Conservation (phyloP, 2,888 invertebrate species). For the Lumbricus terrestris region DNA sequence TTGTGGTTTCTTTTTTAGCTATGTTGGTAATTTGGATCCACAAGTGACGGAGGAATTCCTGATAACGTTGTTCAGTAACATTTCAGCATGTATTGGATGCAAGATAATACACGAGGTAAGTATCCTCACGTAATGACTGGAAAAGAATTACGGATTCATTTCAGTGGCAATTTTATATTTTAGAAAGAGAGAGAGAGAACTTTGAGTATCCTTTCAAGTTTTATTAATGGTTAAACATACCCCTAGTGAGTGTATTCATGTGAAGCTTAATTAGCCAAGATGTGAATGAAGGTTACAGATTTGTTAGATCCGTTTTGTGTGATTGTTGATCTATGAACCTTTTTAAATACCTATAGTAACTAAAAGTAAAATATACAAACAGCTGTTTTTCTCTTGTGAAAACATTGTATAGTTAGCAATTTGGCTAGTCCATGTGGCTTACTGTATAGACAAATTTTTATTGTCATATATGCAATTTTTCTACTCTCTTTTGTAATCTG, state of each 20-base stretch:
- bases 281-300: neutral
- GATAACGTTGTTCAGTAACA: neutral
- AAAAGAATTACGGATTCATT: neutral
- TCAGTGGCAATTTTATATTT: neutral
- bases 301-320: neutral
- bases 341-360: neutral
- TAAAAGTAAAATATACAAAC: neutral
- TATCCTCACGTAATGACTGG: neutral
- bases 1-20: neutral
- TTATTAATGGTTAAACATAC: neutral
- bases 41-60: neutral
- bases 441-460: no score
- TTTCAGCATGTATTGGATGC: slow-evolving; percentile 10
- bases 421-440: neutral
- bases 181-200: neutral
- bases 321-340: neutral
- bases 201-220: neutral
- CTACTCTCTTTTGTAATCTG: neutral
- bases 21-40: slow-evolving; percentile 13
- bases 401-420: neutral
- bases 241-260: neutral
- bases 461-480: neutral
- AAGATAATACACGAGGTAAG: slow-evolving; percentile 16
- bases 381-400: neutral
- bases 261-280: neutral